Conservation (phyloP, 1,140 invertebrate genomes). For the Aphelenchoides besseyi region DNA sequence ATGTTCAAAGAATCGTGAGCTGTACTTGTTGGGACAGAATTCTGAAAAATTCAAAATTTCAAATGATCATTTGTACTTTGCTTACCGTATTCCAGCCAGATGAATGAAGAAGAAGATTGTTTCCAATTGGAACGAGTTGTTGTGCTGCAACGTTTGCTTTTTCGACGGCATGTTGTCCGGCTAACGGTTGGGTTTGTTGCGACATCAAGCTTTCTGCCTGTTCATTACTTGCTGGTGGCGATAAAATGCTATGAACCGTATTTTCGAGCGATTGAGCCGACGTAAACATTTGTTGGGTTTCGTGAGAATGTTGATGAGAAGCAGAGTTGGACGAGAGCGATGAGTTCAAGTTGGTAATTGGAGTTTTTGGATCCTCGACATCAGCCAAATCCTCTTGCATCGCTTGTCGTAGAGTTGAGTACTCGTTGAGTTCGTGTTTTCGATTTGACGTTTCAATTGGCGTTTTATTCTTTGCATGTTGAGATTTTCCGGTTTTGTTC, state of each 20-base stretch:
- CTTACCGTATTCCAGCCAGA: conserved; percentile 20
- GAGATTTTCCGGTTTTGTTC: too few relatives aligned
- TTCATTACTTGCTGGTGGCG: conserved; percentile 43
- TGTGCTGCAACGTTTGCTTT: background rate
- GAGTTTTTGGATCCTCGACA: conserved; percentile 22
- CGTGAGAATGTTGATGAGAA: background rate
- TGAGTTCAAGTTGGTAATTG: conserved; percentile 5
- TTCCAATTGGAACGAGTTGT: background rate
- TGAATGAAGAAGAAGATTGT: background rate
- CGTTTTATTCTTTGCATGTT: too few relatives aligned
- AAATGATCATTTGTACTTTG: too few relatives aligned
- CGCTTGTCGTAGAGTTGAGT: background rate
- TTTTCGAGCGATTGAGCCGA: conserved; percentile 2
- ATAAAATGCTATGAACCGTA: conserved; percentile 22
- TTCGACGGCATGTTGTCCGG: background rate
- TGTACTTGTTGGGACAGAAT: background rate
- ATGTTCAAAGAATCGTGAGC: conserved; percentile 30
- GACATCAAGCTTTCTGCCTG: conserved; percentile 30
- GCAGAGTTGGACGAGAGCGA: background rate
- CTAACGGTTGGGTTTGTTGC: too few relatives aligned
- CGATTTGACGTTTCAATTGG: too few relatives aligned
- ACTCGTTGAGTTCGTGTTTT: conserved; percentile 4
- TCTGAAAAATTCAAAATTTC: conserved; percentile 10
- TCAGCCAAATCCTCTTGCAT: conserved; percentile 8
- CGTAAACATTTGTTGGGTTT: conserved; percentile 12